Evolutionary conservation across 2,888 invertebrate genomes (phyloP), one percentile per base, ranked within the genome.

Genomic region (Marasmarcha lunaedactyla): DNA sequence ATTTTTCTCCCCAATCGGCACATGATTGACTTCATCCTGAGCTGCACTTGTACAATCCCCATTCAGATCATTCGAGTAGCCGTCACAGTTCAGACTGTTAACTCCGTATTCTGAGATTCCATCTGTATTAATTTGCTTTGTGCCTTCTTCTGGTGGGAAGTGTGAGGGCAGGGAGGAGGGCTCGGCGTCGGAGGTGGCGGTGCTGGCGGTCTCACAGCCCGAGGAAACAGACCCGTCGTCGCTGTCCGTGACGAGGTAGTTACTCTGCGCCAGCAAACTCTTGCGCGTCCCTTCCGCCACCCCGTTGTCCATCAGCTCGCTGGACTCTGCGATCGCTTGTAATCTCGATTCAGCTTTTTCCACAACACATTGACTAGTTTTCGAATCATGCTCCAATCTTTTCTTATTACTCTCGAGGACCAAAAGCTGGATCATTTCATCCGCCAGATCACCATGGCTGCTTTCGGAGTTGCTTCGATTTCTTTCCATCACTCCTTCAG

Each of bases 181-280:
- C 55, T 87, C 87, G 27, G 78, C 65, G 55, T 88, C 87, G 13
- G 84, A 85, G 41, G 87, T 87, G 33, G 87, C 89, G 6, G 91
- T 91, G 66, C 91, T 91, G 37, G 90, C 90, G 10, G 91, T 91
- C 72, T 92, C 92, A 66, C 92, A 92, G 50, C 92, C 92, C 57
- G 91, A 92, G 47, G 92, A 92, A 59, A 92, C 88, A 38, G 90
- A 90, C 49, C 90, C 89, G 57, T 90, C 90, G 74, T 90, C 90
- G 69, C 89, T 88, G 56, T 90, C 90, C 48, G 86, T 72, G 72
- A 83, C 78, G 60, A 85, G 84, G 64, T 83, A 83, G 70, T 85
- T 84, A 63, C 85, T 73, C 59, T 73, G 77, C 47, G 69, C 61
- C 47, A 73, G 51, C 43, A 60, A 48, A 42, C 55, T 48, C 55